Percentiles rank a stretch among this genome's conserved stretches.
Evolutionary conservation across 2,888 invertebrate genomes (phyloP).

Genomic region (Rhagophthalmus giganteus): DNA sequence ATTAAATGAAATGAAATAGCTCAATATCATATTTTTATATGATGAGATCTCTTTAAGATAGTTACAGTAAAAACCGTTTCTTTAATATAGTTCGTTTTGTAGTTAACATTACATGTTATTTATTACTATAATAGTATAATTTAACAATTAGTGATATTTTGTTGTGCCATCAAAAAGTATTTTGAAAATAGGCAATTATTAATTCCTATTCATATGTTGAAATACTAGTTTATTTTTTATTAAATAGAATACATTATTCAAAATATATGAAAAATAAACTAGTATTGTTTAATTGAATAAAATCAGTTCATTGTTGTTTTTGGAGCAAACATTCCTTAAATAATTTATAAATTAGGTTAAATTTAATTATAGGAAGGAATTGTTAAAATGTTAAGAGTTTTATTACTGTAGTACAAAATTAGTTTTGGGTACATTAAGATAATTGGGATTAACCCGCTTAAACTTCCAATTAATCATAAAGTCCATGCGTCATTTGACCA

Average conservation of each 20-base stretch:
- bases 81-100: too few species aligned
- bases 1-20: background rate
- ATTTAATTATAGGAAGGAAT: background rate
- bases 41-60: background rate
- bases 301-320: too few species aligned
- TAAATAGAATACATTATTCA: background rate
- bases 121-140: too few species aligned
- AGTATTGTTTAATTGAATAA: too few species aligned
- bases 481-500: too few species aligned
- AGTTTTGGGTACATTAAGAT: too few species aligned
- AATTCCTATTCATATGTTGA: too few species aligned
- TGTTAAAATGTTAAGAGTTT: background rate
- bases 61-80: background rate
- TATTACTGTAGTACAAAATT: background rate
- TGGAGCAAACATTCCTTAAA: background rate
- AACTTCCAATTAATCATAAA: background rate
- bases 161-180: too few species aligned
- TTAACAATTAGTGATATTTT: too few species aligned
- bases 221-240: background rate
- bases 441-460: background rate
- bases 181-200: too few species aligned
- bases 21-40: conserved; percentile 2
- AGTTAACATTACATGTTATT: too few species aligned
- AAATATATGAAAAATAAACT: background rate
- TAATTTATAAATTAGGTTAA: background rate